Percentiles rank a stretch among this genome's conserved stretches.
These are phyloP conservation scores for Fopius arisanus DNA, from an alignment of 1,140 invertebrate genomes.

Conservation along the genomic window DNA sequence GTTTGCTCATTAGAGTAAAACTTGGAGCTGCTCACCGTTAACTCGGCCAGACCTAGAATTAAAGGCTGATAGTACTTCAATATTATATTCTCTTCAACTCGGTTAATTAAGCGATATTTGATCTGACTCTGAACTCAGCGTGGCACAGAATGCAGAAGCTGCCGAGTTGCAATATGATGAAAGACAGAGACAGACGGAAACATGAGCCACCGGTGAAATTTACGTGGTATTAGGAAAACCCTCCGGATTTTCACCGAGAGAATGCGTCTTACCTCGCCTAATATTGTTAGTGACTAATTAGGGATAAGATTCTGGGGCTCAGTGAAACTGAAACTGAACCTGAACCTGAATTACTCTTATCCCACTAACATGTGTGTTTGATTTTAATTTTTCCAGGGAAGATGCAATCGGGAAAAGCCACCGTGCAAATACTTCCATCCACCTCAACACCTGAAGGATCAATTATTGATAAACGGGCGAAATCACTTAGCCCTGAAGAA, in stretches of 20 bases:
- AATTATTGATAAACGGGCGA: slow-evolving; percentile 98
- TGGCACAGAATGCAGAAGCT: too few species aligned
- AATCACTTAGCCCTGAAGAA: slow-evolving; percentile 99
- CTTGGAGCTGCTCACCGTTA: too few species aligned
- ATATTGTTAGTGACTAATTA: slow-evolving; percentile 56
- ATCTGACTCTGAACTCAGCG: not conserved
- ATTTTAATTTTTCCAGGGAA: slow-evolving; percentile 76
- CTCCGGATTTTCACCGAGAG: slow-evolving; percentile 40
- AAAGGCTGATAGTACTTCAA: slow-evolving; percentile 9
- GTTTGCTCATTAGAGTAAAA: too few species aligned
- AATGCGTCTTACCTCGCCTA: slow-evolving; percentile 48
- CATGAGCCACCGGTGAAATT: slow-evolving; percentile 30
- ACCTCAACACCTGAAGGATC: slow-evolving; percentile 99
- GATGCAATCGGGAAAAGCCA: slow-evolving; percentile 99
- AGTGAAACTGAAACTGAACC: not conserved
- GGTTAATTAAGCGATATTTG: slow-evolving; percentile 56
- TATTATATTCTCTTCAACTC: slow-evolving; percentile 40
- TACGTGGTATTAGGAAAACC: slow-evolving; percentile 48
- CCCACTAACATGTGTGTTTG: not conserved
- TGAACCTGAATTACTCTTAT: too few species aligned
- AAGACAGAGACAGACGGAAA: not conserved
- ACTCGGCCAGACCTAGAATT: not conserved
- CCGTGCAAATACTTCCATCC: slow-evolving; percentile 99
- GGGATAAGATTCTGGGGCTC: slow-evolving; percentile 32
- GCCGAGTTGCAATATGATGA: too few species aligned